Base-by-base conservation (phyloP, 1,140 invertebrate genomes). In the Vanessa tameamea region DNA sequence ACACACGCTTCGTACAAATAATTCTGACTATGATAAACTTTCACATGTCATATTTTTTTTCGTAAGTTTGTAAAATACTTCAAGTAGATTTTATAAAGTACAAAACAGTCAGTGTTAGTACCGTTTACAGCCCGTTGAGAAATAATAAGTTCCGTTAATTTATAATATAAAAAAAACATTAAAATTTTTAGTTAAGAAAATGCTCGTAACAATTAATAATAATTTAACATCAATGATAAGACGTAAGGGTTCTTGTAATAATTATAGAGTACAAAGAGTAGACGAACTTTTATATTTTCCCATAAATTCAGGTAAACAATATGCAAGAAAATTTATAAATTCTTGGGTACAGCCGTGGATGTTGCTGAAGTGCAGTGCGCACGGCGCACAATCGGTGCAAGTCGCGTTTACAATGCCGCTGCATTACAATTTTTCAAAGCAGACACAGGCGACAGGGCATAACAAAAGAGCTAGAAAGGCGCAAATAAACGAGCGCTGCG, bases 361-460 rank as follows among this genome's bases (percentile, higher is more conserved):
- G 75, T 69, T 68, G 73, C 64, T 80, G 73, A 73, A 74, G 76
- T 80, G 81, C 76, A 72, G 72, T 71, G 75, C 70, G 81, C 83
- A 84, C 61, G 57, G 76, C 69, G 81, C 83, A 86, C 67, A 75
- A 89, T 87, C 83, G 83, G 83, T 69, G 79, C 79, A 76, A 83
- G 82, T 86, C 82, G 83, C 72, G 75, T 86, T 83, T 85, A 88
- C 87, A 87, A 88, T 84, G 81, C 84, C 66, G 84, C 82, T 84
- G 85, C 87, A 90, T 90, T 87, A 91, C 90, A 91, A 91, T 92
- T 92, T 92, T 90, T 89, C 88, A 91, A 87, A 87, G 86, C 88
- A 87, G 88, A 90, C 85, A 91, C 84, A 87, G 79, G 84, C 89
- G 86, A 90, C 90, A 87, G 86, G 82, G 87, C 83, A 85, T 87